Evolutionary conservation across 2,888 invertebrate species (phyloP), one percentile per base, ranked within the genome.

Genomic region (Lasioglossum leucozonium): DNA sequence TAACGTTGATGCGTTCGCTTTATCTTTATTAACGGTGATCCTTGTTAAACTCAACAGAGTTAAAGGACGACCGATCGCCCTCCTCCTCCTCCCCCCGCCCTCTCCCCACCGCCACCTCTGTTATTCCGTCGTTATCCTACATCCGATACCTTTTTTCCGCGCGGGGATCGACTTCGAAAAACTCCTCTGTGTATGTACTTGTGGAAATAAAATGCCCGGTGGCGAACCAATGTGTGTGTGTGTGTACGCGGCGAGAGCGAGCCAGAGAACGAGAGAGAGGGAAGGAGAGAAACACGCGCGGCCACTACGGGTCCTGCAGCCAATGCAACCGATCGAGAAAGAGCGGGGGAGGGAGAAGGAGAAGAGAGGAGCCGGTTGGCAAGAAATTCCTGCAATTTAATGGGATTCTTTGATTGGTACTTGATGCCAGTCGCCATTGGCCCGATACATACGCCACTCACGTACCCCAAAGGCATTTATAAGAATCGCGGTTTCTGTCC

Each of bases 331-430:
- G 67, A 82, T 75, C 72, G 82, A 82, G 85, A 84, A 67, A 71
- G 77, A 77, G 74, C 77, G 78, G 80, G 82, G 85, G 77, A 79
- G 77, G 73, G 84, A 83, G 77, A 85, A 71, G 85, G 85, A 87
- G 88, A 87, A 76, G 86, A 90, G 88, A 87, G 90, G 90, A 91
- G 92, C 92, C 90, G 91, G 92, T 91, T 89, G 89, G 91, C 92
- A 93, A 94, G 93, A 94, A 94, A 94, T 94, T 94, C 93, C 91
- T 93, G 93, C 93, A 93, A 94, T 93, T 94, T 94, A 94, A 94
- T 94, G 93, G 91, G 93, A 94, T 93, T 94, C 93, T 93, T 93
- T 93, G 94, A 94, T 94, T 94, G 94, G 93, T 93, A 92, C 93
- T 93, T 93, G 92, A 93, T 93, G 93, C 91, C 93, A 89, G 92